phyloP scores from a whole-genome alignment of 2,113 vertebrate genomes.

The Mastomys natalensis region DNA sequence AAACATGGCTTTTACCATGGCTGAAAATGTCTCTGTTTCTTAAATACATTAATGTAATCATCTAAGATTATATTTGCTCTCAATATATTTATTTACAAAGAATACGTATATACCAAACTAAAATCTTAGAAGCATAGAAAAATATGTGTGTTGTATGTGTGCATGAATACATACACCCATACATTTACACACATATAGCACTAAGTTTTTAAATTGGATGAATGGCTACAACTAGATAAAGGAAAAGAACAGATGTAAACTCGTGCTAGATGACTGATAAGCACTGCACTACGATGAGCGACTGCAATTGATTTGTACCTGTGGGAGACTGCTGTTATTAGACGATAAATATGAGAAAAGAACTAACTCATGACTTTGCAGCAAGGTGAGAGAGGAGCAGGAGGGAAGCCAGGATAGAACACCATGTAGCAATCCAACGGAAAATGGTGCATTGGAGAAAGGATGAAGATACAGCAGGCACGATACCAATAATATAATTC shows the following conservation, averaged over 20 bases:
- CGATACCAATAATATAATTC: conserved; percentile 13
- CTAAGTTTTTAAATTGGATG: neutral
- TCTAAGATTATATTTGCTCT: conserved; percentile 22
- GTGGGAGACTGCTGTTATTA: conserved; percentile 9
- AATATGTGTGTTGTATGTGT: neutral
- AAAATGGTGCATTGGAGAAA: conserved; percentile 55
- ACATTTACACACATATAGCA: neutral
- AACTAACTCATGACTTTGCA: conserved; percentile 33
- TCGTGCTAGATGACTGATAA: neutral
- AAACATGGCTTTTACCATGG: neutral
- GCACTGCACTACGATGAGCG: neutral
- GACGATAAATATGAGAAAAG: conserved; percentile 18
- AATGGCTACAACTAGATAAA: neutral
- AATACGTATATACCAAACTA: conserved; percentile 43
- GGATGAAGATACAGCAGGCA: neutral
- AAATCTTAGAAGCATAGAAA: conserved; percentile 6
- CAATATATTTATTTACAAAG: conserved; percentile 23
- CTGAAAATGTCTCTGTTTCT: neutral
- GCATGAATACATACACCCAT: too few relatives aligned
- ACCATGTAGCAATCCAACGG: neutral
- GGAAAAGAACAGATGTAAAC: neutral
- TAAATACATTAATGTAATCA: conserved; percentile 15
- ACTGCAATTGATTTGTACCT: neutral
- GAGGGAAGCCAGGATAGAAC: neutral
- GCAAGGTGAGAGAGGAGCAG: neutral